Evolutionary conservation across 2,888 invertebrate species (phyloP).

Genomic region (Serrognathus titanus): DNA sequence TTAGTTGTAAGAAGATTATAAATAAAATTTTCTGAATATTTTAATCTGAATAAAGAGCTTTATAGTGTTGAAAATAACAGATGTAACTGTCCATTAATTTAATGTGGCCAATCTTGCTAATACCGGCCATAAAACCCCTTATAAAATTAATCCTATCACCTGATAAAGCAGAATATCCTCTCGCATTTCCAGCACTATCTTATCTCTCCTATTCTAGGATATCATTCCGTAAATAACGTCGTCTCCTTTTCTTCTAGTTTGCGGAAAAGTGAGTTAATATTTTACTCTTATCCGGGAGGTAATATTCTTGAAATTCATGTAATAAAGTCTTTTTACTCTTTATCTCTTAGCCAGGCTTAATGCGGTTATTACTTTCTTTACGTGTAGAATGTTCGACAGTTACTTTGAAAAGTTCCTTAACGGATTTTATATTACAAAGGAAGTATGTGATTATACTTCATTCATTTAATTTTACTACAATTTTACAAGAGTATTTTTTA

Average conservation of each 20-base stretch:
- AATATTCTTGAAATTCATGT: neutral
- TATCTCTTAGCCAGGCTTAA: no score
- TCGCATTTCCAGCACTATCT: slow-evolving; percentile 5
- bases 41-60: neutral
- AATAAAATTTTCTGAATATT: neutral
- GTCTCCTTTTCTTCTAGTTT: neutral
- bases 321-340: no score
- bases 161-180: slow-evolving; percentile 18
- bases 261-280: slow-evolving; percentile 17
- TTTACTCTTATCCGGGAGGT: slow-evolving; percentile 17
- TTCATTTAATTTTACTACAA: no score
- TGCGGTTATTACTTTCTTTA: slow-evolving; percentile 9
- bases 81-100: slow-evolving; percentile 27
- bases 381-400: neutral
- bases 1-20: no score
- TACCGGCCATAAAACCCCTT: slow-evolving; percentile 19
- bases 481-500: no score
- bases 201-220: neutral
- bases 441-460: no score
- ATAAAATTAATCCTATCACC: slow-evolving; percentile 23
- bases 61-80: slow-evolving; percentile 8
- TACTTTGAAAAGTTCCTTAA: no score
- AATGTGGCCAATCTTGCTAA: slow-evolving; percentile 23
- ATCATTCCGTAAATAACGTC: neutral
- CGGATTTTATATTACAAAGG: no score